These are phyloP conservation scores for Champsocephalus esox DNA, from an alignment of 2,797 vertebrate species.

Conservation along the genomic window DNA sequence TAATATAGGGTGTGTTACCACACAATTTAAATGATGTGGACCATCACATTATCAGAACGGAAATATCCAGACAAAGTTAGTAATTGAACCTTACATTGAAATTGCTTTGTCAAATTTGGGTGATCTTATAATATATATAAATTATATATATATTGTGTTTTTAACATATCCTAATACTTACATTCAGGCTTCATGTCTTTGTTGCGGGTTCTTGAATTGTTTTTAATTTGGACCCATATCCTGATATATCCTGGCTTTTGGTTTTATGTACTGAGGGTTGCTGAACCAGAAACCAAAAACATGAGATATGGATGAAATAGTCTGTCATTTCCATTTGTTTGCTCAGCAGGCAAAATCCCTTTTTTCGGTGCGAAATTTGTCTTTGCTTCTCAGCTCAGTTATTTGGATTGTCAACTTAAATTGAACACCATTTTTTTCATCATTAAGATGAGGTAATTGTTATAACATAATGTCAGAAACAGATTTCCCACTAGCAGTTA, in stretches of 20 bases:
- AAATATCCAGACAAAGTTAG: background rate
- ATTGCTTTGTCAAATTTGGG: background rate
- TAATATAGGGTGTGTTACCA: background rate
- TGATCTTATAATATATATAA: too few relatives aligned
- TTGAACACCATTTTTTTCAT: constrained; percentile 39
- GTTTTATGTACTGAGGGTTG: constrained; percentile 49
- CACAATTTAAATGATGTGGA: background rate
- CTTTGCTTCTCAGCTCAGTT: constrained; percentile 55
- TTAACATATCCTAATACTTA: background rate
- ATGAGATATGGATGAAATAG: constrained; percentile 40
- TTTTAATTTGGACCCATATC: constrained; percentile 1
- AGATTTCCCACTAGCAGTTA: constrained; percentile 54
- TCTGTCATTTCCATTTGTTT: constrained; percentile 58
- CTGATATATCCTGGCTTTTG: constrained; percentile 4
- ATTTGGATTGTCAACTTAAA: constrained; percentile 58
- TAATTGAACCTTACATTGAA: background rate
- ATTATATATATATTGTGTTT: too few relatives aligned
- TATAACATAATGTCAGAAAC: constrained; percentile 42
- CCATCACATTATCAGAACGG: background rate
- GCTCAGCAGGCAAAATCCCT: constrained; percentile 38
- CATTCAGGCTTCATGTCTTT: background rate
- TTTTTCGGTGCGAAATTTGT: constrained; percentile 33
- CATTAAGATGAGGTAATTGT: constrained; percentile 31
- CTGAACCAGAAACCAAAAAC: constrained; percentile 44
- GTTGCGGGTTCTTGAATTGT: constrained; percentile 22